phyloP scores from a whole-genome alignment of 2,797 vertebrate species.

The Pteronotus mesoamericanus region DNA sequence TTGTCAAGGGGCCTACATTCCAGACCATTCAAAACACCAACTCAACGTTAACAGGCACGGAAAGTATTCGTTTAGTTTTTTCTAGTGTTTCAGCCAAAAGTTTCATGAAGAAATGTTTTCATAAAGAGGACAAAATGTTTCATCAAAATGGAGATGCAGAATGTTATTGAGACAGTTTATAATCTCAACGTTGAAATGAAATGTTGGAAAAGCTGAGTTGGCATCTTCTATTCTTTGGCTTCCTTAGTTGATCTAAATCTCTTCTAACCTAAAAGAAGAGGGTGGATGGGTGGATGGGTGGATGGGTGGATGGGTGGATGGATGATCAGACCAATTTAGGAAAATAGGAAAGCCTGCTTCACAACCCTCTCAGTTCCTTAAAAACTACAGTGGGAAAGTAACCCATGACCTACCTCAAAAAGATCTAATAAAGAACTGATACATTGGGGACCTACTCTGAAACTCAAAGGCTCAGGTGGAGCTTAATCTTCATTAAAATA shows the following conservation, averaged over 20 bases:
- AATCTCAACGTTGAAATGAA: background rate
- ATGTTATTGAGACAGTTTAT: background rate
- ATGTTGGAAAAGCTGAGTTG: background rate
- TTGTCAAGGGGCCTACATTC: background rate
- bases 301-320: no score
- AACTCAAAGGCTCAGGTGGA: background rate
- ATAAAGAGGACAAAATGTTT: background rate
- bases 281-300: background rate
- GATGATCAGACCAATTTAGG: background rate
- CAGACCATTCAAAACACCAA: background rate
- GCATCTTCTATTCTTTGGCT: background rate
- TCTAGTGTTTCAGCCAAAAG: background rate
- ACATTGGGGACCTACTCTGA: background rate
- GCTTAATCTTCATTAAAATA: background rate
- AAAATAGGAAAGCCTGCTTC: background rate
- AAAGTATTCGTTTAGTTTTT: background rate
- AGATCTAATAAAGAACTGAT: background rate
- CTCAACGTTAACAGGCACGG: background rate
- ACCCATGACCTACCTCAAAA: background rate
- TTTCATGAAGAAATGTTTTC: background rate
- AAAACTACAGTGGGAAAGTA: background rate
- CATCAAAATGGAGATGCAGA: background rate
- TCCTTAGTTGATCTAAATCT: background rate
- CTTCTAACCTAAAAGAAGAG: background rate
- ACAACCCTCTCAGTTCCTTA: background rate